phyloP scores from a whole-genome alignment of 1,140 invertebrate genomes.

The Lordiphosa clarofinis region DNA sequence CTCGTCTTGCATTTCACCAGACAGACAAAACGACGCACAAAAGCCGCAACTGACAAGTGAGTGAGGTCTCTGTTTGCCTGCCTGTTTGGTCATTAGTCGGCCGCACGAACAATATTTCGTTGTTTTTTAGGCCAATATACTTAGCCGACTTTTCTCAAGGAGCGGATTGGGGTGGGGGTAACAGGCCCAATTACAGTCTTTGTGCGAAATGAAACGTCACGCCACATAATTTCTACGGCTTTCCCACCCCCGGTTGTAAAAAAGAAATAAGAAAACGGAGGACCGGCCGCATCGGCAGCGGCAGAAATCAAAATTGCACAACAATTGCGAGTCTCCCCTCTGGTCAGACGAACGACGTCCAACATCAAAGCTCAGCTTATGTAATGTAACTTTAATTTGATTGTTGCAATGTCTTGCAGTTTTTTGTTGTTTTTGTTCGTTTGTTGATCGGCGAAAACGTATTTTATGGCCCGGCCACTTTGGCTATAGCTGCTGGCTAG shows the following conservation, averaged over 20 bases:
- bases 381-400: constrained; percentile 75
- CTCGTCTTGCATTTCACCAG: constrained; percentile 37
- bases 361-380: constrained; percentile 35
- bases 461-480: constrained; percentile 43
- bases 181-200: constrained; percentile 64
- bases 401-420: constrained; percentile 75
- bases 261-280: constrained; percentile 31
- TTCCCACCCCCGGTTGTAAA: constrained; percentile 35
- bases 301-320: constrained; percentile 56
- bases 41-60: constrained; percentile 9
- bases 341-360: constrained; percentile 2
- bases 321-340: constrained; percentile 56
- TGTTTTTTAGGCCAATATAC: constrained; percentile 56
- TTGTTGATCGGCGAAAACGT: constrained; percentile 36
- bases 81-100: constrained; percentile 31
- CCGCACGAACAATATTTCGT: constrained; percentile 6
- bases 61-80: constrained; percentile 16
- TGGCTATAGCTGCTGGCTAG: constrained; percentile 11
- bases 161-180: constrained; percentile 4
- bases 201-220: constrained; percentile 76
- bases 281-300: constrained; percentile 19
- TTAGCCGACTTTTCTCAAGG: constrained; percentile 46
- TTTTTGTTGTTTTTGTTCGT: constrained; percentile 33
- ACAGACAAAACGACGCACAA: no score
- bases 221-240: constrained; percentile 76